phyloP scores from a whole-genome alignment of 1,140 invertebrate species.

The Scaptomyza montana region DNA sequence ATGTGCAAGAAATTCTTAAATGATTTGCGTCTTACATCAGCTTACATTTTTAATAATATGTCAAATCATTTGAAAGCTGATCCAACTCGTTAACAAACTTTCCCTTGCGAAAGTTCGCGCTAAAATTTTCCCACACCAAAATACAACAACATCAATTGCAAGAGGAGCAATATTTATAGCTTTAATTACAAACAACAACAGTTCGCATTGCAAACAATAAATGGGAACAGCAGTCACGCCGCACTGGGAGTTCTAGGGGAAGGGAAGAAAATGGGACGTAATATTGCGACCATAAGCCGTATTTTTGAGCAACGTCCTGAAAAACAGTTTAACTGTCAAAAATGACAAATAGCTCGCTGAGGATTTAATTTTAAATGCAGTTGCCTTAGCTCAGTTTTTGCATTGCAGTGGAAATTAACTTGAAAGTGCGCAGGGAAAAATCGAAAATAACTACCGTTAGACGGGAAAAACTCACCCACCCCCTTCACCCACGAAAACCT shows the following conservation, averaged over 20 bases:
- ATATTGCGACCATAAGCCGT: constrained; percentile 64
- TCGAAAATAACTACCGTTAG: constrained; percentile 21
- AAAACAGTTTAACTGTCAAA: constrained; percentile 74
- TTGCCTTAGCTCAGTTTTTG: constrained; percentile 22
- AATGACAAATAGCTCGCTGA: constrained; percentile 74
- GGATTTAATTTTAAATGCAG: constrained; percentile 78
- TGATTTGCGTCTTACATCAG: too few species aligned
- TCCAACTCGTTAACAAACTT: constrained; percentile 2
- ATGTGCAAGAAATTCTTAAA: too few species aligned
- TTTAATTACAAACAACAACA: constrained; percentile 75
- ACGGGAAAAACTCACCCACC: constrained; percentile 44
- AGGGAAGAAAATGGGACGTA: constrained; percentile 23
- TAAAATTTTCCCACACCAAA: neutral
- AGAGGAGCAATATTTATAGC: constrained; percentile 51
- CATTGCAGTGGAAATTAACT: constrained; percentile 69
- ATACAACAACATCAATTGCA: neutral
- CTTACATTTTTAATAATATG: neutral
- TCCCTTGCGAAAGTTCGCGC: neutral
- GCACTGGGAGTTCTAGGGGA: constrained; percentile 55
- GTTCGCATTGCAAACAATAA: constrained; percentile 55
- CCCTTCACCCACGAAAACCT: neutral
- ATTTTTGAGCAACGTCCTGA: constrained; percentile 39
- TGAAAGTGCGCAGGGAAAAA: neutral
- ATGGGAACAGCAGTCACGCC: constrained; percentile 53
- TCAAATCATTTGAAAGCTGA: constrained; percentile 15